Base-by-base conservation (phyloP, 2,888 invertebrate species). In the Dorcus parallelipipedus region DNA sequence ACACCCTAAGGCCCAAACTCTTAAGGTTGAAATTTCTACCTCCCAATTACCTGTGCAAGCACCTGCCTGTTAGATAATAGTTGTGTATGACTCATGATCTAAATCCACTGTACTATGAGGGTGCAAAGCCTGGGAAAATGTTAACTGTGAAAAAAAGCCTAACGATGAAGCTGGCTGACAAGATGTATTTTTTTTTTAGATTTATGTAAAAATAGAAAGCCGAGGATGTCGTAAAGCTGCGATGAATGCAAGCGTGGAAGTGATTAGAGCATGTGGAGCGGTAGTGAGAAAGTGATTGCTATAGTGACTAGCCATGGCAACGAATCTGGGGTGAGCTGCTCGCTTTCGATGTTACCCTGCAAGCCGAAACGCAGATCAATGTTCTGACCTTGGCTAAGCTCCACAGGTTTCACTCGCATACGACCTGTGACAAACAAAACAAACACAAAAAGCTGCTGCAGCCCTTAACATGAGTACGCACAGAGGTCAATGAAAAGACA, bases 281-380 rank as follows among this genome's bases (percentile, higher is more conserved):
- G 10, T 23, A 49, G 54, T 59, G 62, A 59, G 58, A 74, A 75
- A 76, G 74, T 73, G 70, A 58, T 78, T 69, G 65, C 78, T 76
- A 78, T 78, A 73, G 76, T 71, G 72, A 78, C 76, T 65, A 67
- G 63, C 76, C 74, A 76, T 76, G 73, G 73, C 71, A 73, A 76
- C 76, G 59, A 62, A 67, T 68, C 70, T 55, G 39, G 47, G 69
- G 69, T 71, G 75, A 74, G 68, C 66, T 67, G 69, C 64, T 69
- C 64, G 65, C 70, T 74, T 71, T 71, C 70, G 65, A 67, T 71
- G 63, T 49, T 10, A 55, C 58, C 45, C 45, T 45, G 45, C 17
- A 45, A 45, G 4, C 23, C 54, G 59, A 52, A 64, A 62, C 56
- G 61, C 56, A 65, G 68, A 72, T 71, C 71, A 67, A 71, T 71